phyloP scores from a whole-genome alignment of 2,113 vertebrate species.

The Ibidorhyncha struthersii region DNA sequence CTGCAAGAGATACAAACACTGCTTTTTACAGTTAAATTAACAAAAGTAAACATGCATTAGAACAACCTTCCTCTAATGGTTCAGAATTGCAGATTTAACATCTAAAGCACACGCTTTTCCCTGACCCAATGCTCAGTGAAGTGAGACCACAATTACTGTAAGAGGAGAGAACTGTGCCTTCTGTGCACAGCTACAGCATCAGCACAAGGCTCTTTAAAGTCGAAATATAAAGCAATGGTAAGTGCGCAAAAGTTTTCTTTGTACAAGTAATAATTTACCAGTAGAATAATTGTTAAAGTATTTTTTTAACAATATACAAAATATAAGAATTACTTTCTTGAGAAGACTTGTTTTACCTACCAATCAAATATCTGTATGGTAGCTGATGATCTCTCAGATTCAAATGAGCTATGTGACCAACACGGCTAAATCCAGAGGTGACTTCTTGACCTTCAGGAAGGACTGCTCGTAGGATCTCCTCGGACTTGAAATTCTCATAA shows the following conservation, averaged over 20 bases:
- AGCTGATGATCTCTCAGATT: slow-evolving; percentile 96
- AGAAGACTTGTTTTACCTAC: slow-evolving; percentile 70
- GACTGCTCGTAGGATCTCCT: slow-evolving; percentile 92
- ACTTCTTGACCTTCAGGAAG: slow-evolving; percentile 92
- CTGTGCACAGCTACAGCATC: neutral
- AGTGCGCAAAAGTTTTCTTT: neutral
- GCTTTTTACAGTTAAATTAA: neutral
- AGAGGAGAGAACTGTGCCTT: neutral
- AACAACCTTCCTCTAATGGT: neutral
- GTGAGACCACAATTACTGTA: neutral
- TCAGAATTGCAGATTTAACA: neutral
- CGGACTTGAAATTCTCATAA: slow-evolving; percentile 91
- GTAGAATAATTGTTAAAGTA: neutral
- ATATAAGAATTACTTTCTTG: fast-evolving
- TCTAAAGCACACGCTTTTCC: neutral
- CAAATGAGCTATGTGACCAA: slow-evolving; percentile 95
- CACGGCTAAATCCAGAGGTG: slow-evolving; percentile 90
- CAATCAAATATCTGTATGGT: slow-evolving; percentile 89
- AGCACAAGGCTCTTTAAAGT: neutral
- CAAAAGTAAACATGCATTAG: neutral
- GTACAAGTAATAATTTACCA: neutral
- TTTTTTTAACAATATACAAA: neutral
- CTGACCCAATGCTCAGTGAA: neutral
- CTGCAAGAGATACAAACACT: neutral
- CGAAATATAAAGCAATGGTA: neutral